Evolutionary conservation across 2,888 invertebrate genomes (phyloP).

Genomic region (Andrena haemorrhoa): DNA sequence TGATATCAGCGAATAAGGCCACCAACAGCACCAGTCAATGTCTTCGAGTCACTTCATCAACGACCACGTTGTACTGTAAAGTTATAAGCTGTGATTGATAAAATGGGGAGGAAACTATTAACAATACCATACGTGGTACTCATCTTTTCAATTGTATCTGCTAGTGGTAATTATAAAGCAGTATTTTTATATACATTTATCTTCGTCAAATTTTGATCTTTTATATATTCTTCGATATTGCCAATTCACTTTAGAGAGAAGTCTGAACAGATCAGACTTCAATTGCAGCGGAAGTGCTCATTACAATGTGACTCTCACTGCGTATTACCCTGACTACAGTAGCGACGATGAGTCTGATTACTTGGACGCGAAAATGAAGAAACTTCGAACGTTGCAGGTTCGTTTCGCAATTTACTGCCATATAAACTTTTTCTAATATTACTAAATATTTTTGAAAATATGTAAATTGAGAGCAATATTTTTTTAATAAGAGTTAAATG

Average conservation of each 20-base stretch:
- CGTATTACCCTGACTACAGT: conserved; percentile 85
- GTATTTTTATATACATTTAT: neutral
- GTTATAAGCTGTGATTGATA: neutral
- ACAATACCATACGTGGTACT: neutral
- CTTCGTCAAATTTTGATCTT: neutral
- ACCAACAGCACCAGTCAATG: neutral
- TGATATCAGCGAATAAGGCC: conserved; percentile 16
- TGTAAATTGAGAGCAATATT: too few species aligned
- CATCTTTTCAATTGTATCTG: conserved; percentile 1
- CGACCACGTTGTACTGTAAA: neutral
- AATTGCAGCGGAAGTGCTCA: conserved; percentile 84
- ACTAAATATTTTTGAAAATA: too few species aligned
- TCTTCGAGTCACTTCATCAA: neutral
- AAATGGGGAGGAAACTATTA: conserved; percentile 28
- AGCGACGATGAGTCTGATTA: conserved; percentile 84
- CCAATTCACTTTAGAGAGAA: conserved; percentile 49
- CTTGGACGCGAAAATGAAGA: conserved; percentile 84
- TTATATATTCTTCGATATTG: neutral
- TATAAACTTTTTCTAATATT: neutral
- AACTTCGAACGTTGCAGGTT: conserved; percentile 85
- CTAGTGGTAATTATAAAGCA: conserved; percentile 46
- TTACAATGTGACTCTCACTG: conserved; percentile 85
- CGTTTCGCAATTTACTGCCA: conserved; percentile 4
- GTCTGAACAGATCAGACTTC: conserved; percentile 69
- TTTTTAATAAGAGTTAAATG: too few species aligned